Percentiles rank a stretch among this genome's conserved stretches.
These are phyloP conservation scores for Loripinus fragilis DNA, from an alignment of 2,888 invertebrate genomes.

Conservation along the genomic window DNA sequence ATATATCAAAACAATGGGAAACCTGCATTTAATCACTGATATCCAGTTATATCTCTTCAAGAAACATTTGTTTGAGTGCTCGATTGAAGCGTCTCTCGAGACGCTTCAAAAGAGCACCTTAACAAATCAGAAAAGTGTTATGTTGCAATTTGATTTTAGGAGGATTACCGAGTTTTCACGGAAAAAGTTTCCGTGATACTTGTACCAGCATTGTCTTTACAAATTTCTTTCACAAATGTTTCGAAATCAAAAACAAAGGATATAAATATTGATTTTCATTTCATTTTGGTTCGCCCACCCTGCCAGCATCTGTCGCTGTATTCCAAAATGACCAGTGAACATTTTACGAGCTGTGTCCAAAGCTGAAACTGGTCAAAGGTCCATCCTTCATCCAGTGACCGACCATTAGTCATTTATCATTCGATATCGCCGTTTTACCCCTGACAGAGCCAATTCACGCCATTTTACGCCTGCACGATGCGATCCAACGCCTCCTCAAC, in stretches of 20 bases:
- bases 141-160: no score
- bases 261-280: constrained; percentile 12
- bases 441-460: constrained; percentile 12
- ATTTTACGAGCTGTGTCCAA: not conserved
- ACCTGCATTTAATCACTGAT: no score
- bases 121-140: no score
- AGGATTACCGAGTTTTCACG: no score
- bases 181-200: no score
- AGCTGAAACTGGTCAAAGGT: constrained; percentile 15
- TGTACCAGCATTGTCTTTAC: no score
- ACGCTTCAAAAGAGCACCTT: no score
- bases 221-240: no score
- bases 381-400: not conserved
- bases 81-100: no score
- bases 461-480: constrained; percentile 19
- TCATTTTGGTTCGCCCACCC: constrained; percentile 7
- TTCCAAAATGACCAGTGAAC: constrained; percentile 14
- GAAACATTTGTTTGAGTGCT: no score
- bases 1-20: no score
- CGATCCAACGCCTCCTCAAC: constrained; percentile 10
- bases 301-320: constrained; percentile 13
- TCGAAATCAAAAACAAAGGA: constrained; percentile 7
- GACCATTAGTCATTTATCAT: constrained; percentile 18
- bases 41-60: no score
- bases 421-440: constrained; percentile 6